These are phyloP conservation scores for Vulpes ferrilata DNA, from an alignment of 2,113 vertebrate species.

Conservation along the genomic window DNA sequence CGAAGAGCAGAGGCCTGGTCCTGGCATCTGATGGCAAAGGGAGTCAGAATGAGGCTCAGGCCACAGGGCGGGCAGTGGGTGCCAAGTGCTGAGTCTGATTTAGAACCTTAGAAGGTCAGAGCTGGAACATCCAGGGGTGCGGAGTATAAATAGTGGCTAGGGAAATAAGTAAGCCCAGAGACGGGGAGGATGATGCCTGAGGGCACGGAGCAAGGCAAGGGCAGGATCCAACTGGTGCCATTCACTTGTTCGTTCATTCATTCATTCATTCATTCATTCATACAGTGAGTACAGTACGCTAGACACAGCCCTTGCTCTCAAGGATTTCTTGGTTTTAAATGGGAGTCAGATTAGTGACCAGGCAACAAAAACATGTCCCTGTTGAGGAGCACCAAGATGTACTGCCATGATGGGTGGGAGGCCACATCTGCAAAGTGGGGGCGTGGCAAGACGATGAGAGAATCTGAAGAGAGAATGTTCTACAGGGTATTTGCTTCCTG, in stretches of 20 bases:
- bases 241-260: neutral
- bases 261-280: neutral
- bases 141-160: neutral
- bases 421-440: neutral
- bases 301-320: neutral
- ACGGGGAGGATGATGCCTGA: rapidly evolving
- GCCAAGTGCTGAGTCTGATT: neutral
- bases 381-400: neutral
- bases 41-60: neutral
- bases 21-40: neutral
- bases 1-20: neutral
- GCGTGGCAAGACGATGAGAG: neutral
- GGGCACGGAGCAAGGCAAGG: neutral
- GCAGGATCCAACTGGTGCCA: neutral
- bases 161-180: neutral
- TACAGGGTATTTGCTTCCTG: neutral
- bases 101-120: neutral
- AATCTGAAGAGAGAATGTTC: neutral
- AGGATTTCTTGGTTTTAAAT: neutral
- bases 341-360: neutral
- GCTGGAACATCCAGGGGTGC: neutral
- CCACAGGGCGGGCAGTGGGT: neutral
- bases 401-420: rapidly evolving
- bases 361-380: neutral
- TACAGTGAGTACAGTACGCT: too few relatives aligned